A percentile compares a stretch with the other conserved stretches of the same genome.
These are phyloP conservation scores for Otus sunia DNA, from an alignment of 2,113 vertebrate genomes.

Conservation along the genomic window DNA sequence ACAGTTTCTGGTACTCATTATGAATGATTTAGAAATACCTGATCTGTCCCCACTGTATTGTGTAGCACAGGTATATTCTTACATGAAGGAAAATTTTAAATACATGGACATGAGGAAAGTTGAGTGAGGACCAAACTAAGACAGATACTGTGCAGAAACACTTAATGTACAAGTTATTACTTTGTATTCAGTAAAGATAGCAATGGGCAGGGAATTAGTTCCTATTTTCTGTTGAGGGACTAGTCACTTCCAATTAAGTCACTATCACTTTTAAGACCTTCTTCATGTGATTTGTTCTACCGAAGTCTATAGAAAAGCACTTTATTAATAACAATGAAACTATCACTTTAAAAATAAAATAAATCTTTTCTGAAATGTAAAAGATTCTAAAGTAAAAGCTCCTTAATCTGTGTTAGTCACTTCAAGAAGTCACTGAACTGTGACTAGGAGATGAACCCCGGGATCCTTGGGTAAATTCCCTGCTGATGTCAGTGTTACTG, in stretches of 20 bases:
- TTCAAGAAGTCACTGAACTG: neutral
- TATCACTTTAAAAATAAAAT: neutral
- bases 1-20: neutral
- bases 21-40: neutral
- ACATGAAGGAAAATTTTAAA: neutral
- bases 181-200: neutral
- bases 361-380: neutral
- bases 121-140: neutral
- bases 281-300: neutral
- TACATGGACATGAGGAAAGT: neutral
- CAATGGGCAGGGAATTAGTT: neutral
- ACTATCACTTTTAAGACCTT: neutral
- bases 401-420: neutral
- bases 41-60: neutral
- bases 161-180: neutral
- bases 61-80: neutral
- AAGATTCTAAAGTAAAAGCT: neutral
- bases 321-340: neutral
- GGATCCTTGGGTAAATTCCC: neutral
- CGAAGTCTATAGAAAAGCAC: neutral
- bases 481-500: neutral
- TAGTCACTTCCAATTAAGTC: neutral
- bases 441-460: neutral
- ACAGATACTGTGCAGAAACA: neutral
- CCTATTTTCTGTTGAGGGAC: neutral